These are phyloP conservation scores for Callimorpha dominula DNA, from an alignment of 2,888 invertebrate species.

Conservation along the genomic window DNA sequence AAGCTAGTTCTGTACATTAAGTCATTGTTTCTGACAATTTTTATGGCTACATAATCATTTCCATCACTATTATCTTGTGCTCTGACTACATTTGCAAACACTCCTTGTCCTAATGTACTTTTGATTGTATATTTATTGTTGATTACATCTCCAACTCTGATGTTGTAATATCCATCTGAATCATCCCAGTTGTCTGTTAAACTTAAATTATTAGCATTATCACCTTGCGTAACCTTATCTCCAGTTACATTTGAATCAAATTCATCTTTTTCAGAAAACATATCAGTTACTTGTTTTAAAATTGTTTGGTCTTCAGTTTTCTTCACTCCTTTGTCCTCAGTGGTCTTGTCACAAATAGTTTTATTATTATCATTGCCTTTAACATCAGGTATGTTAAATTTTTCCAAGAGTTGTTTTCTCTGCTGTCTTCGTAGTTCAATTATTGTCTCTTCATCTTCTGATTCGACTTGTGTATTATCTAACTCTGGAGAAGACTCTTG, in stretches of 20 bases:
- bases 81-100: conserved; percentile 98
- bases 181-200: conserved; percentile 99
- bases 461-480: conserved; percentile 88
- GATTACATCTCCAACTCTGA: conserved; percentile 95
- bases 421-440: conserved; percentile 95
- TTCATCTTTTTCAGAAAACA: conserved; percentile 97
- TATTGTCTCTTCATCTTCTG: conserved; percentile 95
- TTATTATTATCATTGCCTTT: conserved; percentile 39
- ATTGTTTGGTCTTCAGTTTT: conserved; percentile 24
- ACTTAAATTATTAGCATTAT: conserved; percentile 91
- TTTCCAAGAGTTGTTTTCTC: conserved; percentile 93
- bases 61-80: conserved; percentile 95
- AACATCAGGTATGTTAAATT: conserved; percentile 56
- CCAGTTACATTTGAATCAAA: conserved; percentile 89
- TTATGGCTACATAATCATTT: conserved; percentile 97
- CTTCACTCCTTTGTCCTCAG: conserved; percentile 28
- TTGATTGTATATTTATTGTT: conserved; percentile 96
- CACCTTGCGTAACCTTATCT: conserved; percentile 61
- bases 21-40: conserved; percentile 99
- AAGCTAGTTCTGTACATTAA: conserved; percentile 99
- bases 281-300: conserved; percentile 89
- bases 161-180: conserved; percentile 98
- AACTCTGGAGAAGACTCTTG: conserved; percentile 77
- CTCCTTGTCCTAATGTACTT: conserved; percentile 98
- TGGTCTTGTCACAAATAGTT: conserved; percentile 16